Base-by-base conservation (phyloP, 2,113 vertebrate genomes). In the Rynchops niger region DNA sequence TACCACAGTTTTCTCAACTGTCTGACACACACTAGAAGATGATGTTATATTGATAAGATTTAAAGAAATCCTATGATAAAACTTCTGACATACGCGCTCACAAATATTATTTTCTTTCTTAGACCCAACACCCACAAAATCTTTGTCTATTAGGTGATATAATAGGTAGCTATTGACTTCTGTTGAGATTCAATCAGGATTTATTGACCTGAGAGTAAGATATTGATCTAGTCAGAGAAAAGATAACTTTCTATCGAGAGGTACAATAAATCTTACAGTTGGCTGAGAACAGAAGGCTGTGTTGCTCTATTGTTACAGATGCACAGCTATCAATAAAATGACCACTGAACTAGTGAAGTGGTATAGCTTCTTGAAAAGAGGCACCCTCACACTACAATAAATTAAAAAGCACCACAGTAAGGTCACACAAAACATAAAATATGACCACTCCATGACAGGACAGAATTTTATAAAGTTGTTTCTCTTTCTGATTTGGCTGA, bases 141-240 rank as follows among this genome's bases (percentile, higher is more conserved):
- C 56, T 86, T 85, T 90, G 38, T 58, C 74, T 49, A 65, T 79
- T 76, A 84, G 45, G 13, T 90, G 53, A 86, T 70, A 72, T 72
- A 93, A 95, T 82, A 88, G 47, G 29, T 79, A 84, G 40, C 56
- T 93, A 84, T 86, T 88, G 69, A 86, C 49, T 94, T 90, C 61
- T 55, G 49, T 34, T 94, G 87, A 81, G 69, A 93, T 93, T 84
- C 52, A 88, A 15, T 93, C 73, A 90, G 36, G 65, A 96, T 88
- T 76, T 95, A 95, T 93, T 97, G 86, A 96, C 69, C 61, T 82
- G 29, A 81, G 56, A 94, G 87, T 82, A 56, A 92, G 59, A 88
- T 76, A 91, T 70, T 47, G 66, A 88, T 69, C 79, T n/a, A 56
- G 7, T 77, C 88, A 88, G 86, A 90, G 55, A 92, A 93, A 95